Base-by-base conservation (phyloP, 1,140 invertebrate genomes). In the Drosophila takahashii region DNA sequence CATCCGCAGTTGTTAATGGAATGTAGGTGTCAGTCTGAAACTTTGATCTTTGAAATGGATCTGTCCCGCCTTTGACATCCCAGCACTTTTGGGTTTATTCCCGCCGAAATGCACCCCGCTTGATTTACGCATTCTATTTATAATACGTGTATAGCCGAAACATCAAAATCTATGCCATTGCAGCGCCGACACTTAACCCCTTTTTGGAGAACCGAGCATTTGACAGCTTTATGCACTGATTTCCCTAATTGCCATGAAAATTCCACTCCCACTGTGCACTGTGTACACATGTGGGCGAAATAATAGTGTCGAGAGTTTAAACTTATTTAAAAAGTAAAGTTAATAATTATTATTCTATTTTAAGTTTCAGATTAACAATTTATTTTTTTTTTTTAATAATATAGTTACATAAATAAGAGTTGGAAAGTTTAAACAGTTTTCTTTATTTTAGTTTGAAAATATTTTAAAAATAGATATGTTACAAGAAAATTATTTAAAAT, bases 171-270 rank as follows among this genome's bases (percentile, higher is more conserved):
- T 53, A 48, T 69, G 62, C 48, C 61, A 45, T 13, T 15, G 29
- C 58, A 36, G 29, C 58, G 15, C 26, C 45, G 26, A 13, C 45
- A 50, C 18, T 29, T 37, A 51, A 45, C 32, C 62, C 39, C 41
- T 45, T 70, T 53, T 44, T 18, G 16, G 26, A 10, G 11, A 44
- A 67, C 26, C 11, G 39, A 34, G 44, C 16, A 69, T 54, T 45
- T 69, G 66, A 70, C 66, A 70, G 66, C 50, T 70, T 69, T 67
- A 70, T 70, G 48, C 51, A 70, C 48, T 56, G 66, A 69, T 70
- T 69, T 69, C 42, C 29, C 62, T 70, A 70, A 70, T 70, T 70
- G 66, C 66, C 44, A 69, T 70, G 50, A 47, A 69, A 70, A 69
- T 70, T 47, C 66, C 66, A 32, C 18, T 16, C 48, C 16, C 47